phyloP scores from a whole-genome alignment of 2,888 invertebrate genomes.

The Drosophila birchii region DNA sequence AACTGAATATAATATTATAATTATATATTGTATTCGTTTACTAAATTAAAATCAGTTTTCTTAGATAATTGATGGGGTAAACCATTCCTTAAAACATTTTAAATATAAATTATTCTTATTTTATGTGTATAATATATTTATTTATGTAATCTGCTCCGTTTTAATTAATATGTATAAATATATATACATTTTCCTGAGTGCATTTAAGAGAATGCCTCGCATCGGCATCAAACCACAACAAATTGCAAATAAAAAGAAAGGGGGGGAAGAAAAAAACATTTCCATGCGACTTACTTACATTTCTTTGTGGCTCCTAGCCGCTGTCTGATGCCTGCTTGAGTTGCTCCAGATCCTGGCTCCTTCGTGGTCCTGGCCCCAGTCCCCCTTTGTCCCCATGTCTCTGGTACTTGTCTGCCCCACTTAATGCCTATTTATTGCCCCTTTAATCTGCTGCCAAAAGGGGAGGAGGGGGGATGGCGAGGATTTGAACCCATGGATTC shows the following conservation, averaged over 20 bases:
- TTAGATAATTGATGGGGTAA: too few species aligned
- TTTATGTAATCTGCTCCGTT: background rate
- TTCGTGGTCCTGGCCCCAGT: constrained; percentile 9
- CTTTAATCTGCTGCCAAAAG: constrained; percentile 60
- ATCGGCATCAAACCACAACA: constrained; percentile 62
- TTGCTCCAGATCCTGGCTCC: constrained; percentile 9
- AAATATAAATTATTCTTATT: too few species aligned
- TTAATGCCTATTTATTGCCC: constrained; percentile 80
- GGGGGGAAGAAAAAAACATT: constrained; percentile 62
- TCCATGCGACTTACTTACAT: constrained; percentile 77
- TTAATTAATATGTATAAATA: background rate
- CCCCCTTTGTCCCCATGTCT: background rate
- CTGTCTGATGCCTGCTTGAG: constrained; percentile 14
- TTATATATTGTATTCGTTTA: too few species aligned
- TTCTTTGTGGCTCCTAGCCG: constrained; percentile 62
- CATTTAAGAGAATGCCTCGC: constrained; percentile 9
- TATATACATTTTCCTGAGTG: background rate
- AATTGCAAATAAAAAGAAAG: constrained; percentile 62
- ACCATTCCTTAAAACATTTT: too few species aligned
- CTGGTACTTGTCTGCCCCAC: constrained; percentile 64
- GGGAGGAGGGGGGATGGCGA: background rate
- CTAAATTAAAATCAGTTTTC: too few species aligned
- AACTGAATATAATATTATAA: too few species aligned
- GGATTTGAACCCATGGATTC: background rate
- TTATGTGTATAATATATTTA: too few species aligned